Conservation (phyloP, 2,888 invertebrate species). For the Dromius quadrimaculatus region DNA sequence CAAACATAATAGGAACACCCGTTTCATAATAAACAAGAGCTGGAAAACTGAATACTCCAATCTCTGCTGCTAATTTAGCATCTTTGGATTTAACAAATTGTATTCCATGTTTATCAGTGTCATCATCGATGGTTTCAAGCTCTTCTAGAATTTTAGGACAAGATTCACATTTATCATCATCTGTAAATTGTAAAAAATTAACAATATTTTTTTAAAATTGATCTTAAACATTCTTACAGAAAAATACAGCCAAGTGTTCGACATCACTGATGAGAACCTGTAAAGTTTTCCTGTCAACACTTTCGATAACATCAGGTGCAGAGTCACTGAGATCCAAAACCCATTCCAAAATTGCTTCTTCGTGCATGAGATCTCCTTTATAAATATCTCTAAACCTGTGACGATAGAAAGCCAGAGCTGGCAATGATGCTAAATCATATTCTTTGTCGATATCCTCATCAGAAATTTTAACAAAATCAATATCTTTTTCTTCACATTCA, state of each 20-base stretch:
- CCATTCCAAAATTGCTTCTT: constrained; percentile 91
- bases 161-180: constrained; percentile 87
- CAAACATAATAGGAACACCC: constrained; percentile 93
- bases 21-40: constrained; percentile 94
- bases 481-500: constrained; percentile 91
- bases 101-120: constrained; percentile 91
- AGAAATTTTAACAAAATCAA: constrained; percentile 92
- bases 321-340: constrained; percentile 87
- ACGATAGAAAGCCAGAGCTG: constrained; percentile 88
- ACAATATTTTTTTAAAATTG: constrained; percentile 42
- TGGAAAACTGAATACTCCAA: constrained; percentile 93
- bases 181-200: constrained; percentile 65
- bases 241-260: constrained; percentile 92
- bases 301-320: constrained; percentile 90
- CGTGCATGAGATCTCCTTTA: constrained; percentile 90
- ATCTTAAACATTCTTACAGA: constrained; percentile 75
- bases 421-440: constrained; percentile 85
- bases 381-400: constrained; percentile 91
- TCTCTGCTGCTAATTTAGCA: constrained; percentile 88
- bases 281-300: constrained; percentile 89
- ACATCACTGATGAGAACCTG: constrained; percentile 91
- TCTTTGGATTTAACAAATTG: constrained; percentile 95
- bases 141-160: constrained; percentile 89
- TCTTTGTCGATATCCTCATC: constrained; percentile 89
- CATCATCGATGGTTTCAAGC: constrained; percentile 91